Evolutionary conservation across 2,113 vertebrate genomes (phyloP).

Genomic region (Gambusia holbrooki): DNA sequence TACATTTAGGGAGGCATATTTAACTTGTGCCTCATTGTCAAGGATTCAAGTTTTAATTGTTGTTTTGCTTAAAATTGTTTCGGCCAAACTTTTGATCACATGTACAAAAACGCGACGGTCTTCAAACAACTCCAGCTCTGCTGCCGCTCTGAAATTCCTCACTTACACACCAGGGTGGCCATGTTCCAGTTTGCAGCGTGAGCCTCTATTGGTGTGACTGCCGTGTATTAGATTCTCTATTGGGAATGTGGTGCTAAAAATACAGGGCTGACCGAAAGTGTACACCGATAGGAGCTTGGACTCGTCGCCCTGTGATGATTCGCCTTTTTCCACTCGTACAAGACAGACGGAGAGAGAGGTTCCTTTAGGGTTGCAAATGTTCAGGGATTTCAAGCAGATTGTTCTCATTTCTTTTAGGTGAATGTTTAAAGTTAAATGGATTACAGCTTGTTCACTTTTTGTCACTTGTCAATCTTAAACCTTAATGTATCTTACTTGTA

Average conservation of each 20-base stretch:
- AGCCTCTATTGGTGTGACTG: constrained; percentile 60
- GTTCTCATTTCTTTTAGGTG: constrained; percentile 28
- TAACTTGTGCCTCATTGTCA: constrained; percentile 17
- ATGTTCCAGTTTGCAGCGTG: constrained; percentile 66
- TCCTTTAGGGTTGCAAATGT: constrained; percentile 31
- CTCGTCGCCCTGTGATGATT: constrained; percentile 53
- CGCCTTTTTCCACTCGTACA: constrained; percentile 33
- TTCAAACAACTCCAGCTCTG: constrained; percentile 24
- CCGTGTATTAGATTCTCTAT: constrained; percentile 79
- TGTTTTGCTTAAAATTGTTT: constrained; percentile 1
- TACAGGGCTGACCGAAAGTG: constrained; percentile 75
- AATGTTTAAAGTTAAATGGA: constrained; percentile 41
- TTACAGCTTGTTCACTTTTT: constrained; percentile 8
- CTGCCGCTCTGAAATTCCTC: constrained; percentile 59
- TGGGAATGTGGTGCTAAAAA: constrained; percentile 81
- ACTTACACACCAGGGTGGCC: constrained; percentile 57
- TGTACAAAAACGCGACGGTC: constrained; percentile 6
- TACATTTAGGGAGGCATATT: constrained; percentile 33
- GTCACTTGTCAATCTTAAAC: neutral
- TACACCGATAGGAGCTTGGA: constrained; percentile 65
- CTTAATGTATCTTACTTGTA: neutral
- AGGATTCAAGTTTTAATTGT: neutral
- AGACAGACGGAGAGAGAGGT: neutral
- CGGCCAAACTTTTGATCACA: constrained; percentile 40
- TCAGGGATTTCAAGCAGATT: neutral